These are phyloP conservation scores for Procapra przewalskii DNA, from an alignment of 2,113 vertebrate species.

Conservation along the genomic window DNA sequence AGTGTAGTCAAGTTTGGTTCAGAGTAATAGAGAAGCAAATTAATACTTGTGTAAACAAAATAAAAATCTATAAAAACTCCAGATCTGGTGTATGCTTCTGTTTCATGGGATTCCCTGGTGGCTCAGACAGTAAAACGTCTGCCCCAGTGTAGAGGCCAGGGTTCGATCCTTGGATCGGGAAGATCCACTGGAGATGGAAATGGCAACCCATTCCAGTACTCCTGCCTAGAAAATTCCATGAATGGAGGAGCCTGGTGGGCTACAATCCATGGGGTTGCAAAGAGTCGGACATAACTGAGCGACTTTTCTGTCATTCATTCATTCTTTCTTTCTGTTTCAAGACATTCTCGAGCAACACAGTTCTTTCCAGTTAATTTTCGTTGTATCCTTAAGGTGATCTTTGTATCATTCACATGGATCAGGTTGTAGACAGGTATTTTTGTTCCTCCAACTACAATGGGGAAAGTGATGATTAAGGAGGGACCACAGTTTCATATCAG, in stretches of 20 bases:
- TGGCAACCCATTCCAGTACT: background rate
- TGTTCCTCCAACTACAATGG: background rate
- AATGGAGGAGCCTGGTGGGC: background rate
- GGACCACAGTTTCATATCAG: background rate
- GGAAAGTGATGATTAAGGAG: background rate
- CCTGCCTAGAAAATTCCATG: background rate
- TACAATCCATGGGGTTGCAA: background rate
- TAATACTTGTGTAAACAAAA: background rate
- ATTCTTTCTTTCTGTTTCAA: background rate
- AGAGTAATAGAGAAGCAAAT: background rate
- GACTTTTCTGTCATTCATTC: background rate
- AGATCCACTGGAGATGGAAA: background rate
- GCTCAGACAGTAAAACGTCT: background rate
- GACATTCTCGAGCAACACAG: background rate
- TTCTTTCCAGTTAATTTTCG: background rate
- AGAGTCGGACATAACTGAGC: rapidly evolving
- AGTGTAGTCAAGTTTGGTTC: background rate
- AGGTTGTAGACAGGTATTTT: background rate
- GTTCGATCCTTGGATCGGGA: background rate
- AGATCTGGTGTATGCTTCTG: background rate
- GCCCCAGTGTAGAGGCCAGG: rapidly evolving
- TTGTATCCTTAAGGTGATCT: background rate
- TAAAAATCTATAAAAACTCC: background rate
- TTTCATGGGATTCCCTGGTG: background rate
- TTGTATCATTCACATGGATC: background rate